phyloP scores from a whole-genome alignment of 2,888 invertebrate genomes.

The Proisotoma minuta region DNA sequence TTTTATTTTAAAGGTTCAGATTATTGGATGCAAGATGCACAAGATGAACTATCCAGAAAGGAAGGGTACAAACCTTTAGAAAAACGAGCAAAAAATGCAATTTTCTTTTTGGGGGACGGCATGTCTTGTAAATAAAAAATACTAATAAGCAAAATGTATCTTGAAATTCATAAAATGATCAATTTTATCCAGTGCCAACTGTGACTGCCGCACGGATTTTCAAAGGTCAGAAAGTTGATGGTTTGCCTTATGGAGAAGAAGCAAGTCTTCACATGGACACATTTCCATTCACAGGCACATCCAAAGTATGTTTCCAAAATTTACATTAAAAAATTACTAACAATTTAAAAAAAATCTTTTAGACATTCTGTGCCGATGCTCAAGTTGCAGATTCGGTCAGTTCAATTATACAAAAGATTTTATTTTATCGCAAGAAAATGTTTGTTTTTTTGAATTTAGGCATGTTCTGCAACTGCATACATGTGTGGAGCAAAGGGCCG shows the following conservation, averaged over 20 bases:
- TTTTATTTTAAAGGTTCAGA: slow-evolving; percentile 16
- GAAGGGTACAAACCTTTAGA: background rate
- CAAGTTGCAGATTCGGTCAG: background rate
- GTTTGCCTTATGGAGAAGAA: slow-evolving; percentile 49
- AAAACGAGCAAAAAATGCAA: slow-evolving; percentile 23
- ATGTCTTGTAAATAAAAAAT: background rate
- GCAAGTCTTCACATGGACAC: slow-evolving; percentile 29
- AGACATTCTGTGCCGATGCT: background rate
- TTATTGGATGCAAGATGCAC: slow-evolving; percentile 13
- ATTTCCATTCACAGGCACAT: slow-evolving; percentile 30
- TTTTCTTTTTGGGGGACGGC: slow-evolving; percentile 29
- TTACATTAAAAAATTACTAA: background rate
- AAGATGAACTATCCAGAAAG: slow-evolving; percentile 11
- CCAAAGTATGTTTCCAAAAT: slow-evolving; percentile 19
- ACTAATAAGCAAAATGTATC: background rate
- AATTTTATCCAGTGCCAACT: slow-evolving; percentile 48
- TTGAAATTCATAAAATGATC: background rate
- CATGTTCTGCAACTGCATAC: slow-evolving; percentile 64
- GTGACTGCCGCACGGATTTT: slow-evolving; percentile 51
- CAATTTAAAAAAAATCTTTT: background rate
- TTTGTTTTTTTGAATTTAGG: too few species aligned
- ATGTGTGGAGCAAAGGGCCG: slow-evolving; percentile 73
- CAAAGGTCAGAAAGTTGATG: slow-evolving; percentile 50
- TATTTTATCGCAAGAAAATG: too few species aligned
- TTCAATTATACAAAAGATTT: too few species aligned